These are phyloP conservation scores for Pectinophora gossypiella DNA, from an alignment of 1,140 invertebrate genomes.

Conservation along the genomic window DNA sequence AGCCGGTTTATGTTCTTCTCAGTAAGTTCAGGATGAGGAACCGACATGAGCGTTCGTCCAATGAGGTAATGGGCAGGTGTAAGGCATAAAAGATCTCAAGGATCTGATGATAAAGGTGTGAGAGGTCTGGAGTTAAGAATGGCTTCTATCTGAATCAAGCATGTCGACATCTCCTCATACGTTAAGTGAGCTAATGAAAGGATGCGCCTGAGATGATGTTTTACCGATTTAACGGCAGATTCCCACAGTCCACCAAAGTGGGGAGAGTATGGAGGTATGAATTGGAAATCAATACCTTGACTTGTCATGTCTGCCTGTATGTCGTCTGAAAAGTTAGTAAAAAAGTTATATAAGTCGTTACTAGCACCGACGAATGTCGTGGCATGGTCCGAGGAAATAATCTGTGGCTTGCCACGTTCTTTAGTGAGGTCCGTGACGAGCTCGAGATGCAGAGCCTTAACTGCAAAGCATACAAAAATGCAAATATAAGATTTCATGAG, in stretches of 20 bases:
- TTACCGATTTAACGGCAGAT: conserved; percentile 19
- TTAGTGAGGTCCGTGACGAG: conserved; percentile 18
- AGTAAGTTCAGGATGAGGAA: neutral
- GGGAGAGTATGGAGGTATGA: conserved; percentile 6
- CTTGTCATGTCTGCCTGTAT: neutral
- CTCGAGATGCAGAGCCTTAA: conserved; percentile 22
- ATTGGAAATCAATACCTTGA: neutral
- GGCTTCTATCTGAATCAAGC: conserved; percentile 28
- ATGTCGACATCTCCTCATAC: conserved; percentile 32
- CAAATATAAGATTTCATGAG: conserved; percentile 21
- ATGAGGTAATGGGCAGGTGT: conserved; percentile 43
- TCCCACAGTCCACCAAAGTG: too few relatives aligned
- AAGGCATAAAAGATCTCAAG: conserved; percentile 25
- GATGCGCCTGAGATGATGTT: conserved; percentile 16
- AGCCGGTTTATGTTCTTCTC: neutral
- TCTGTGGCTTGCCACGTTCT: conserved; percentile 18
- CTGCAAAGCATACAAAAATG: conserved; percentile 19
- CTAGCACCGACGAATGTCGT: conserved; percentile 18
- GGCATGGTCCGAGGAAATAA: conserved; percentile 23
- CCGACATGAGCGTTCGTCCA: conserved; percentile 25
- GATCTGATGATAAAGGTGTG: conserved; percentile 24
- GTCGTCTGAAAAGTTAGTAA: neutral
- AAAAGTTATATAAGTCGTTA: conserved; percentile 15
- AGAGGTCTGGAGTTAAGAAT: conserved; percentile 25
- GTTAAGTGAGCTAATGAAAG: conserved; percentile 7